A percentile compares a stretch with the other conserved stretches of the same genome.
Evolutionary conservation across 1,140 invertebrate genomes (phyloP).

Genomic region (Lasioglossum baleicum): DNA sequence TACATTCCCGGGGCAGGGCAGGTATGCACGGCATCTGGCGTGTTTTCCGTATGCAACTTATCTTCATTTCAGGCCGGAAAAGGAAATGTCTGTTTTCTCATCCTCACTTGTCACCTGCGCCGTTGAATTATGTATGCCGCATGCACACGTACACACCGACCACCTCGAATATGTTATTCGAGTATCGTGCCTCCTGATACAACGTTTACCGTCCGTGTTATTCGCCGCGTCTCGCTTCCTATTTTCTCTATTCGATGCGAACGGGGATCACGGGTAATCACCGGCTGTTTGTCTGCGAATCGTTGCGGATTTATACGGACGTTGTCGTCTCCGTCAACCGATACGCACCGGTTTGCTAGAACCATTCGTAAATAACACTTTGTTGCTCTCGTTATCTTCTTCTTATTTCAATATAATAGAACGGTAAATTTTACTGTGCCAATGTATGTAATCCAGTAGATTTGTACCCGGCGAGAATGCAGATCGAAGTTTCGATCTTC

Average conservation of each 20-base stretch:
- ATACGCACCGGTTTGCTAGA: not conserved
- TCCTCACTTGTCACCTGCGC: constrained; percentile 60
- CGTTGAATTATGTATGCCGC: constrained; percentile 66
- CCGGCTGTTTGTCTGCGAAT: constrained; percentile 16
- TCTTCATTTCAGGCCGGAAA: constrained; percentile 64
- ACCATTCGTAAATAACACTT: not conserved
- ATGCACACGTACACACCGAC: constrained; percentile 3
- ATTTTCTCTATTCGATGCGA: constrained; percentile 3
- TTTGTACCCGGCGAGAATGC: too few species aligned
- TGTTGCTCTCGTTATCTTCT: too few species aligned
- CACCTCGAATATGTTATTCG: constrained; percentile 45
- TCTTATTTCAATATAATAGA: too few species aligned
- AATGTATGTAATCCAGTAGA: too few species aligned
- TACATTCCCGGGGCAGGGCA: constrained; percentile 22
- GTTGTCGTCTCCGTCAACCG: too few species aligned
- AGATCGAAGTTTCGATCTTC: too few species aligned
- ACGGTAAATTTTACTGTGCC: too few species aligned
- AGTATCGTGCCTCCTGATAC: constrained; percentile 49
- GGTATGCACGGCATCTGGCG: constrained; percentile 40
- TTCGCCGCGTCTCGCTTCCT: constrained; percentile 25
- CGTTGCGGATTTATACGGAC: not conserved
- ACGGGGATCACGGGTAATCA: not conserved
- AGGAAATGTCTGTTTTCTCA: constrained; percentile 67
- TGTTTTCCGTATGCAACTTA: constrained; percentile 61
- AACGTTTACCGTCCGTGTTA: constrained; percentile 60